Evolutionary conservation across 2,113 vertebrate genomes (phyloP).

Genomic region (Bos taurus): ARS-UCD2.0 NC_037336.1:94568001-94568500

Average conservation of each 20-base stretch:
- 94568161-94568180: background rate
- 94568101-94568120: background rate
- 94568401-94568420: background rate
- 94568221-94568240: fast-evolving
- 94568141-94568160: too few relatives aligned
- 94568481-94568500: background rate
- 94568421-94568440: background rate
- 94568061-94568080: background rate
- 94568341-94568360: background rate
- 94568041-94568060: background rate
- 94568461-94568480: background rate
- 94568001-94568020: background rate
- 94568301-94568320: background rate
- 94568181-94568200: fast-evolving
- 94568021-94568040: background rate
- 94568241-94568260: fast-evolving
- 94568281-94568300: background rate
- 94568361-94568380: background rate
- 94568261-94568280: background rate
- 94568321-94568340: background rate
- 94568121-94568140: background rate
- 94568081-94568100: background rate
- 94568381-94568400: background rate
- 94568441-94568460: background rate
- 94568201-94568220: fast-evolving